These are phyloP conservation scores for Seriola dumerili DNA, from an alignment of 2,113 vertebrate species.

Conservation along the genomic window DNA sequence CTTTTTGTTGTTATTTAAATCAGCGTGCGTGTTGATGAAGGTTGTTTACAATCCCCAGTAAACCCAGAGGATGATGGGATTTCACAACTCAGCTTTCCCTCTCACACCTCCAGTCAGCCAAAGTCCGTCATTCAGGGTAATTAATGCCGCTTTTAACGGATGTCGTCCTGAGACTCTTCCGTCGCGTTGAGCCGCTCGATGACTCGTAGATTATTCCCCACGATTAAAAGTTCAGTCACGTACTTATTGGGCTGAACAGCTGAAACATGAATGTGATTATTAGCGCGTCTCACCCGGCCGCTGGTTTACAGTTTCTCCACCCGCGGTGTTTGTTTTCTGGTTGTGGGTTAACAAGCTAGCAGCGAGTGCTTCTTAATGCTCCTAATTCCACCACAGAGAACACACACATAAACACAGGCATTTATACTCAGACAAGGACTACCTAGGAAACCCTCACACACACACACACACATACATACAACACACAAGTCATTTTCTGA, in stretches of 20 bases:
- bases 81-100: neutral
- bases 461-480: constrained; percentile 39
- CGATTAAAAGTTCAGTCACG: neutral
- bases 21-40: neutral
- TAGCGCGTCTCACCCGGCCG: accelerated
- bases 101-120: neutral
- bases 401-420: constrained; percentile 59
- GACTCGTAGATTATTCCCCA: too few relatives aligned
- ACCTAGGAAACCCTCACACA: constrained; percentile 64
- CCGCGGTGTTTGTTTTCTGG: constrained; percentile 62
- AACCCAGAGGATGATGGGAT: neutral
- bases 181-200: too few relatives aligned
- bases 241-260: neutral
- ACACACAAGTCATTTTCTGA: constrained; percentile 75
- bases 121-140: too few relatives aligned
- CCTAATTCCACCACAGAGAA: constrained; percentile 52
- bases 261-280: neutral
- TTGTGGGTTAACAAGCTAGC: constrained; percentile 49
- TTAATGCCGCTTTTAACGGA: too few relatives aligned
- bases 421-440: constrained; percentile 73
- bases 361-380: constrained; percentile 38
- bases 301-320: constrained; percentile 28
- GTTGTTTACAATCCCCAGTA: neutral
- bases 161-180: too few relatives aligned
- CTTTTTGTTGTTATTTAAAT: constrained; percentile 2